Evolutionary conservation across 2,113 vertebrate species (phyloP), one percentile per base, ranked within the genome.

Genomic region (Callorhinus ursinus): DNA sequence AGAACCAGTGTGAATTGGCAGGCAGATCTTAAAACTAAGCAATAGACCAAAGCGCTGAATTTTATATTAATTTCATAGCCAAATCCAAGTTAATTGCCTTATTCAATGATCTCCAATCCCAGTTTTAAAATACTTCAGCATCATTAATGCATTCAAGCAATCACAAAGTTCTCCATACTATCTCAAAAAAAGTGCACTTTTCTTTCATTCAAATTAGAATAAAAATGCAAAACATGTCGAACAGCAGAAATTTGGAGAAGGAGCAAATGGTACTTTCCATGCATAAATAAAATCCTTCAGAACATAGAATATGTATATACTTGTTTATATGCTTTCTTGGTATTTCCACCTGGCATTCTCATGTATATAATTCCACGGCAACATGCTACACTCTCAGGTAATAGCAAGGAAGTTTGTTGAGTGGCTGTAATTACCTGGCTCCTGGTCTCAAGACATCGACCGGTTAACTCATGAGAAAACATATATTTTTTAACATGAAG

Each of bases 131-230:
- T 3, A 90, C 33, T 2, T 1, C n/a, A 13, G 1, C 46, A 92
- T 93, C 65, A 39, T 55, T 59, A 87, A 42, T 42, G 24, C 21
- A 65, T 55, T 88, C 74, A 93, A 79, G 31, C 26, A 95, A 95
- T 59, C 65, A 61, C 31, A 92, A 42, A 92, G 39, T 88, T 77
- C 24, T 88, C 63, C 42, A 33, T 72, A 24, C 53, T 51, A 77
- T 83, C 19, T 69, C 59, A 39, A 67, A 84, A 82, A 42, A 74
- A 2, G 39, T 53, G 28, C 10, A 3, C 6, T 63, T 83, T 81
- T 46, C 18, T 85, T 33, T 96, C 72, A 95, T 92, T 96, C 61
- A 57, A 8, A 39, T 69, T 87, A 95, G 57, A 95, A 77, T 94
- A 93, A 96, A 96, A 95, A 72, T 69, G 14, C 65, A 71, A 55